These are phyloP conservation scores for Anhinga rufa DNA, from an alignment of 2,113 vertebrate species.

Conservation along the genomic window DNA sequence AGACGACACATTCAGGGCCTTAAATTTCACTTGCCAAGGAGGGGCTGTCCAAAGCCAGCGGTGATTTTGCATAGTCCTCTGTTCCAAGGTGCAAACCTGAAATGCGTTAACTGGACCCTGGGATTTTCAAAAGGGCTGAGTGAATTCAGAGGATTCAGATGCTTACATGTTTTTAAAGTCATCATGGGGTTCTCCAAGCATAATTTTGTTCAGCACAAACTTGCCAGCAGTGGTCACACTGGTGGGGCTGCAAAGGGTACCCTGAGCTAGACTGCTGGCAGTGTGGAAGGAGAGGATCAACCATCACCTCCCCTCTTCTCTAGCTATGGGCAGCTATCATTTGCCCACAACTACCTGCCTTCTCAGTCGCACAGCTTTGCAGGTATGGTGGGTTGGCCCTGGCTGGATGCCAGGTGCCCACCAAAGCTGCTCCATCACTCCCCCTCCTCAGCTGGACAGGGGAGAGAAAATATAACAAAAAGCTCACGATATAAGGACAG, in stretches of 20 bases:
- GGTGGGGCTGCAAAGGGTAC: neutral
- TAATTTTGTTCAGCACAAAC: neutral
- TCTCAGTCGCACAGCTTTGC: neutral
- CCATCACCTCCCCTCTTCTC: neutral
- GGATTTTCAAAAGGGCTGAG: neutral
- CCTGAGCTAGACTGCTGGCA: neutral
- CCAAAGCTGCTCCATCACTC: too few species aligned
- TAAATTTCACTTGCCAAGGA: neutral
- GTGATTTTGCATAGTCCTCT: neutral
- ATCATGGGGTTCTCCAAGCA: neutral
- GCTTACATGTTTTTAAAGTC: neutral
- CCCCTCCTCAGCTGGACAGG: too few species aligned
- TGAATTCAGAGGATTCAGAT: neutral
- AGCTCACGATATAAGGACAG: too few species aligned
- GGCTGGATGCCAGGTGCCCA: too few species aligned
- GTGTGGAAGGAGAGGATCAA: neutral
- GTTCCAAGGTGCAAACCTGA: neutral
- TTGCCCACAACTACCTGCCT: neutral
- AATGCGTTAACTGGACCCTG: neutral
- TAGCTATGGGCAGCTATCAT: neutral
- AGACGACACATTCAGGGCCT: neutral
- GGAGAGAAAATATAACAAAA: too few species aligned
- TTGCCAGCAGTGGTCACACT: neutral
- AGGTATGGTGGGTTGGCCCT: neutral
- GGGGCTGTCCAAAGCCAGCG: neutral